phyloP scores from a whole-genome alignment of 2,113 vertebrate species.

The Xiphophorus maculatus region DNA sequence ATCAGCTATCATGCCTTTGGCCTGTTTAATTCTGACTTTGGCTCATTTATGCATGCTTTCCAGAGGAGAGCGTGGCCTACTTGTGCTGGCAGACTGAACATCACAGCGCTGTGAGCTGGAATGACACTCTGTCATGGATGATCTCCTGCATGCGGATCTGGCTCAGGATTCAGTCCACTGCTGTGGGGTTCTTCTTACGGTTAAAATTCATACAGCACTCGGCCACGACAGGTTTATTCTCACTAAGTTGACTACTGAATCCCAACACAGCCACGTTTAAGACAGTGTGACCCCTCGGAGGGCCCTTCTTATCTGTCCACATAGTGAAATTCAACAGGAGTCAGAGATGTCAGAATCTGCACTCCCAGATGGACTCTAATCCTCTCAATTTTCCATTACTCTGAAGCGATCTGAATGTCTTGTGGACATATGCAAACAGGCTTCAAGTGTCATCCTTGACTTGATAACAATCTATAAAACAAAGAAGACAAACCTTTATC shows the following conservation, averaged over 20 bases:
- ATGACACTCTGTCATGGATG: slow-evolving; percentile 78
- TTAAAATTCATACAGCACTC: slow-evolving; percentile 67
- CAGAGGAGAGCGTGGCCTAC: slow-evolving; percentile 71
- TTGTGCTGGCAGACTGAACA: slow-evolving; percentile 75
- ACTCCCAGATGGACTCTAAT: slow-evolving; percentile 55
- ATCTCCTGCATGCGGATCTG: slow-evolving; percentile 66
- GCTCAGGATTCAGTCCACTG: slow-evolving; percentile 53
- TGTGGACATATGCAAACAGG: slow-evolving; percentile 32
- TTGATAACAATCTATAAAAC: slow-evolving; percentile 36
- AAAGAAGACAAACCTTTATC: slow-evolving; percentile 65
- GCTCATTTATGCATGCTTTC: slow-evolving; percentile 57
- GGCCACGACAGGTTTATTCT: slow-evolving; percentile 60
- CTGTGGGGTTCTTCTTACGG: slow-evolving; percentile 56
- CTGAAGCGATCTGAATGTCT: slow-evolving; percentile 15
- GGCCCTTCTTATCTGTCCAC: slow-evolving; percentile 26
- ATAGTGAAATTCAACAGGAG: slow-evolving; percentile 38
- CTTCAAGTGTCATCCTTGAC: neutral
- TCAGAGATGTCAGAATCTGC: slow-evolving; percentile 35
- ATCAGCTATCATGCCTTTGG: slow-evolving; percentile 57
- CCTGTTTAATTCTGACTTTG: slow-evolving; percentile 65
- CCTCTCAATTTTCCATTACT: slow-evolving; percentile 66
- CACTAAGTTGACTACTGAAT: slow-evolving; percentile 49
- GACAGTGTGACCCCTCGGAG: slow-evolving; percentile 29
- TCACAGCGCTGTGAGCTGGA: slow-evolving; percentile 74
- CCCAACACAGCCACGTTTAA: slow-evolving; percentile 50